Conservation (phyloP, 2,888 invertebrate species). For the Megaustenia siamemsis region DNA sequence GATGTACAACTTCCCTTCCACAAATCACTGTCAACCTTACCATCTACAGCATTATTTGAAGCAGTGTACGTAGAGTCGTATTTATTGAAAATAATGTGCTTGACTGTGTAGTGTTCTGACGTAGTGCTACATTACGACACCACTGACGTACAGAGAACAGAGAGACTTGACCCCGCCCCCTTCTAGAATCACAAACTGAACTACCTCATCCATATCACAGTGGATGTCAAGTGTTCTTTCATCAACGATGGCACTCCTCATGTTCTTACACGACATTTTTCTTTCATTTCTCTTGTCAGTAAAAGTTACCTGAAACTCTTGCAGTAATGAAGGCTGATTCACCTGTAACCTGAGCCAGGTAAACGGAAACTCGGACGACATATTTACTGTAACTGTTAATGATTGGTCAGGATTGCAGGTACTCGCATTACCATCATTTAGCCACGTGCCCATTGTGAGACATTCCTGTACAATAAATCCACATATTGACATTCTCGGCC, state of each 20-base stretch:
- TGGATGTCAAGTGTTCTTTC: constrained; percentile 20
- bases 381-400: background rate
- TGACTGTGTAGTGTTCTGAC: background rate
- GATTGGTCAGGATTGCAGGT: background rate
- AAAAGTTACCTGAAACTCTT: background rate
- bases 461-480: background rate
- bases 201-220: background rate
- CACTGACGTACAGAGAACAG: constrained; percentile 23
- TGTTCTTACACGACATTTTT: background rate
- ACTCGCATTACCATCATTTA: background rate
- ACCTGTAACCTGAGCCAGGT: constrained; percentile 28
- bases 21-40: background rate
- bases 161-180: constrained; percentile 17
- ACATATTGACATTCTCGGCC: constrained; percentile 9
- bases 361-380: background rate
- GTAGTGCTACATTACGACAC: constrained; percentile 14
- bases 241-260: background rate
- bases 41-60: constrained; percentile 2
- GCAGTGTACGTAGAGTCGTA: background rate
- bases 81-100: background rate
- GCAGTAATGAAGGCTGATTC: background rate
- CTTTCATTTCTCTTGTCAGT: background rate
- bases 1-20: background rate
- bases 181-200: background rate
- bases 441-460: background rate